phyloP scores from a whole-genome alignment of 2,113 vertebrate species.

The Clarias macrocephalus region DNA sequence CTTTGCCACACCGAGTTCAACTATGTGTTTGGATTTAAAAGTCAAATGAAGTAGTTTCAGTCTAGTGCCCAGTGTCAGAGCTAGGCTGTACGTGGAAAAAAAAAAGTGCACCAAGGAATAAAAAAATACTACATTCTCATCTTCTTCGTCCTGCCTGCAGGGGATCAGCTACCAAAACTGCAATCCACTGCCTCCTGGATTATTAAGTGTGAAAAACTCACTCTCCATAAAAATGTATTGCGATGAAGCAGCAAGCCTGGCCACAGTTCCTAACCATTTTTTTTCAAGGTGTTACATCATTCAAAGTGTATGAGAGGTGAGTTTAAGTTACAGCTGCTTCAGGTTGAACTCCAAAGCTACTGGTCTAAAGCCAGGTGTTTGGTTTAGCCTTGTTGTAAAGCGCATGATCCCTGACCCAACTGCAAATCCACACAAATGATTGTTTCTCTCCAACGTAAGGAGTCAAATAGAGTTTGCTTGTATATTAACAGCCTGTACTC shows the following conservation, averaged over 20 bases:
- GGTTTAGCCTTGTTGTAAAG: neutral
- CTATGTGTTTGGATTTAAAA: slow-evolving; percentile 18
- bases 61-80: neutral
- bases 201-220: slow-evolving; percentile 20
- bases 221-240: slow-evolving; percentile 18
- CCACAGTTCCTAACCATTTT: neutral
- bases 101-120: slow-evolving; percentile 15
- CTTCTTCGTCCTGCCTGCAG: slow-evolving; percentile 26
- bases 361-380: slow-evolving; percentile 1
- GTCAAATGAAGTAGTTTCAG: slow-evolving; percentile 21
- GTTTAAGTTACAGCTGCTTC: neutral
- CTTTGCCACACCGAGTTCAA: neutral
- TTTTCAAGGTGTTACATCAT: neutral
- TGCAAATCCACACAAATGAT: slow-evolving; percentile 46
- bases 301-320: neutral
- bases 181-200: slow-evolving; percentile 30
- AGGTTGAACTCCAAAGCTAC: neutral
- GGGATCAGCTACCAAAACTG: slow-evolving; percentile 32
- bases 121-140: slow-evolving; percentile 33
- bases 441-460: slow-evolving; percentile 21
- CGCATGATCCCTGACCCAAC: slow-evolving; percentile 29
- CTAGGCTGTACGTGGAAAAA: neutral
- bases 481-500: slow-evolving; percentile 45
- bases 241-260: neutral
- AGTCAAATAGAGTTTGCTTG: slow-evolving; percentile 39